These are phyloP conservation scores for Tachina fera DNA, from an alignment of 2,888 invertebrate genomes.

Conservation along the genomic window DNA sequence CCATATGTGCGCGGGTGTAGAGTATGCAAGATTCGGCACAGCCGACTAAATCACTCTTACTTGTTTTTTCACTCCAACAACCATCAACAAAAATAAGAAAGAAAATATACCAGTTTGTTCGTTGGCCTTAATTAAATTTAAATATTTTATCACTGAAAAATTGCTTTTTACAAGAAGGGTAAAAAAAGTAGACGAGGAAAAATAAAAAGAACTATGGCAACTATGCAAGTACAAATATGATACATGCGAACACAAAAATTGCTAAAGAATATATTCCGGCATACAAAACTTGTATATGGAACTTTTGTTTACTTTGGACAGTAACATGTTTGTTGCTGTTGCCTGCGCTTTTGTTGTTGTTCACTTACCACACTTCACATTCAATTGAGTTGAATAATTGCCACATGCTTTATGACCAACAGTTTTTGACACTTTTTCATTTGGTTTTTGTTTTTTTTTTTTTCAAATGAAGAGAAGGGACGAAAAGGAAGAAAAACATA, in stretches of 20 bases:
- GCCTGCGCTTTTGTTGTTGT: slow-evolving; percentile 55
- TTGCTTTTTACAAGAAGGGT: slow-evolving; percentile 76
- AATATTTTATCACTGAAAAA: slow-evolving; percentile 83
- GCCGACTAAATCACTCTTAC: no score
- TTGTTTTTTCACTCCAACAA: slow-evolving; percentile 16
- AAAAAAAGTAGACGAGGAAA: slow-evolving; percentile 44
- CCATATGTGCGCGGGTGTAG: no score
- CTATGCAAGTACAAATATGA: slow-evolving; percentile 36
- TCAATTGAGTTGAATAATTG: slow-evolving; percentile 83
- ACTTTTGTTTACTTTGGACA: slow-evolving; percentile 59
- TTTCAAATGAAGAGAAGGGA: slow-evolving; percentile 15
- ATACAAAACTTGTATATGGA: slow-evolving; percentile 37
- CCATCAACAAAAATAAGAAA: slow-evolving; percentile 30
- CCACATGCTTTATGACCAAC: slow-evolving; percentile 81
- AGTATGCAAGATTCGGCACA: no score
- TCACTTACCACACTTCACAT: slow-evolving; percentile 81
- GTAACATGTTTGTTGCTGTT: slow-evolving; percentile 9
- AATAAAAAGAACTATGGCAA: slow-evolving; percentile 24
- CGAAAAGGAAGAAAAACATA: background rate
- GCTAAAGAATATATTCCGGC: slow-evolving; percentile 49
- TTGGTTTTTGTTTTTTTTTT: slow-evolving; percentile 43
- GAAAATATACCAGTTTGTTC: slow-evolving; percentile 75
- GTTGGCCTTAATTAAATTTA: slow-evolving; percentile 83
- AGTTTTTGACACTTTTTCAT: slow-evolving; percentile 80
- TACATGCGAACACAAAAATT: slow-evolving; percentile 48